Percentiles rank a stretch among this genome's conserved stretches.
These are phyloP conservation scores for Phoenicopterus ruber DNA, from an alignment of 2,113 vertebrate species.

Conservation along the genomic window DNA sequence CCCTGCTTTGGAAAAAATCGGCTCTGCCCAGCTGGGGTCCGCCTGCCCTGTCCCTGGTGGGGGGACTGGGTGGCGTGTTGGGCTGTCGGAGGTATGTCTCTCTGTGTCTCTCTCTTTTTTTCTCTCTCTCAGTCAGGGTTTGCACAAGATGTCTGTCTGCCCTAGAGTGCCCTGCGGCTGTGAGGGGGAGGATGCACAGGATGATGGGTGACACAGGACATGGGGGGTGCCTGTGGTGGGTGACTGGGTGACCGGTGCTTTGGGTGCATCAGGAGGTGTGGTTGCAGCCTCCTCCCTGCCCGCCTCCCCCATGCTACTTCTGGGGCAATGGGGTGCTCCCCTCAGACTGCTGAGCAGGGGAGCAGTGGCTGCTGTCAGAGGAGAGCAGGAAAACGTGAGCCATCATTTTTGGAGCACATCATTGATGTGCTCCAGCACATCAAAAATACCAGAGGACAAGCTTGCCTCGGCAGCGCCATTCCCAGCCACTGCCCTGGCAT, in stretches of 20 bases:
- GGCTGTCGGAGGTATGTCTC: neutral
- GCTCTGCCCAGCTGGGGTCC: neutral
- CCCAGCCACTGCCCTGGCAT: neutral
- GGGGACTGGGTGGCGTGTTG: accelerated
- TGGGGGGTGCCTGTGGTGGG: neutral
- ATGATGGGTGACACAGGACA: neutral
- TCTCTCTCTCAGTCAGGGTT: neutral
- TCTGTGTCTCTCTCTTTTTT: neutral
- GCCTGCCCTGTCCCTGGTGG: neutral
- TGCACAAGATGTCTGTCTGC: neutral
- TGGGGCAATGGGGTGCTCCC: neutral
- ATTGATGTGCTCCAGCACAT: neutral
- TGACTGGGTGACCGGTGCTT: neutral
- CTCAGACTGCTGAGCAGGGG: neutral
- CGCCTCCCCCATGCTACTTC: neutral
- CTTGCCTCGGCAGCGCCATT: neutral
- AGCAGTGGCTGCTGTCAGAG: neutral
- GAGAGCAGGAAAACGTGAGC: neutral
- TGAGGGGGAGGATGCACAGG: neutral
- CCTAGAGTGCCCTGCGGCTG: neutral
- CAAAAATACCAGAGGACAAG: neutral
- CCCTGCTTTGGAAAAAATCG: neutral
- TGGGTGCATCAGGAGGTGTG: neutral
- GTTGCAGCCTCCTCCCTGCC: neutral
- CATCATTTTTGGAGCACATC: neutral